Evolutionary conservation across 2,888 invertebrate genomes (phyloP), one percentile per base, ranked within the genome.

Genomic region (Heliconius sara): DNA sequence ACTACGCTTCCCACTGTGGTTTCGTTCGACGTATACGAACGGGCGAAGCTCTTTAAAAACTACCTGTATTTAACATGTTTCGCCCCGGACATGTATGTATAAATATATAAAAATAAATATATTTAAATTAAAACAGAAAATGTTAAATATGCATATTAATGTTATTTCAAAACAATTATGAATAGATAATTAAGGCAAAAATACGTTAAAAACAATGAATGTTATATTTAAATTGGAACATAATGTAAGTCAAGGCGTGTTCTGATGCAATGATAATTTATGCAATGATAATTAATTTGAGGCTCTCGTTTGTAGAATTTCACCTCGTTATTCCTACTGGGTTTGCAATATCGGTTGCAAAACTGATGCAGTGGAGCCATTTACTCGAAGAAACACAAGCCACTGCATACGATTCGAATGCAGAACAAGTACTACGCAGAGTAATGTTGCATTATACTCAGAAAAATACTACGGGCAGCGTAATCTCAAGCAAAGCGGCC

Each of bases 11-110:
- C 83, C 84, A 82, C 80, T 86, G 85, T 85, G 84, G 86, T 86
- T 86, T 85, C 84, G 85, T 88, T 88, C 87, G 86, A 89, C 88
- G 87, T 86, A 86, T 87, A 88, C 82, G 84, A 85, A 88, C 82
- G 84, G 85, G 86, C 85, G 84, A 80, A 83, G 83, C 83, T 83
- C 83, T 82, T 85, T 85, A 82, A 84, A 71, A 71, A 71, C 74
- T 73, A 77, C 78, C 65, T 82, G 76, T 80, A 72, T 76, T 79
- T 39, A 34, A 65, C 70, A 60, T 80, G 76, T 78, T 80, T 81
- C 78, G 71, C 43, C 76, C 70, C 57, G 30, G 63, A 79, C 74
- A n/a, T 81, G 78, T 25, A 9, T 70, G 7, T 70, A 70, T n/a
- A 43, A 13, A n/a, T 22, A n/a, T 39, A 6, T 22, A 25, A 13